Conservation (phyloP, 2,113 vertebrate species). For the Octodon degus region DNA sequence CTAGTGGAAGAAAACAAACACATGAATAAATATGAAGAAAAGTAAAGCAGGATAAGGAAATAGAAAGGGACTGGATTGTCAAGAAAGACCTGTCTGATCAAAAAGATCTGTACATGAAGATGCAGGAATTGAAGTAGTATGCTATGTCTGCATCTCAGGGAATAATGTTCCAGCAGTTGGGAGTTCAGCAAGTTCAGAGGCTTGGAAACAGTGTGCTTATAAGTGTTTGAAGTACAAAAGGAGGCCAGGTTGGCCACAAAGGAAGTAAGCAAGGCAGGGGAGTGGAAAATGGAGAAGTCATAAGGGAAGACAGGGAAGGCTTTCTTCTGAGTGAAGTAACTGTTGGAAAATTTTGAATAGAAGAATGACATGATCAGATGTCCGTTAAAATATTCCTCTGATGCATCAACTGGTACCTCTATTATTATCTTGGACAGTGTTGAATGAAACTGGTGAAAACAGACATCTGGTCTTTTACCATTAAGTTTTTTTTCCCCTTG, state of each 20-base stretch:
- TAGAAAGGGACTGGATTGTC: neutral
- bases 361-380: neutral
- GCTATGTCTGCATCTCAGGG: neutral
- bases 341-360: neutral
- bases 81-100: constrained; percentile 35
- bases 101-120: constrained; percentile 29
- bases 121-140: constrained; percentile 2
- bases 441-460: constrained; percentile 32
- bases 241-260: neutral
- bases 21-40: constrained; percentile 44
- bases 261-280: neutral
- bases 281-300: neutral
- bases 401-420: neutral
- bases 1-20: constrained; percentile 46
- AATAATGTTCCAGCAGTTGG: neutral
- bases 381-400: neutral
- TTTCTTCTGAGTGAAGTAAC: constrained; percentile 29
- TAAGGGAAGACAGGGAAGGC: neutral
- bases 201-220: neutral
- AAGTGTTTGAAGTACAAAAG: constrained; percentile 39
- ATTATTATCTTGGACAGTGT: neutral
- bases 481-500: neutral
- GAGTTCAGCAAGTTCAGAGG: constrained; percentile 31
- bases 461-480: neutral
- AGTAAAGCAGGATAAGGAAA: neutral